Conservation (phyloP, 1,140 invertebrate species). For the Drosophila mojavensis region DNA sequence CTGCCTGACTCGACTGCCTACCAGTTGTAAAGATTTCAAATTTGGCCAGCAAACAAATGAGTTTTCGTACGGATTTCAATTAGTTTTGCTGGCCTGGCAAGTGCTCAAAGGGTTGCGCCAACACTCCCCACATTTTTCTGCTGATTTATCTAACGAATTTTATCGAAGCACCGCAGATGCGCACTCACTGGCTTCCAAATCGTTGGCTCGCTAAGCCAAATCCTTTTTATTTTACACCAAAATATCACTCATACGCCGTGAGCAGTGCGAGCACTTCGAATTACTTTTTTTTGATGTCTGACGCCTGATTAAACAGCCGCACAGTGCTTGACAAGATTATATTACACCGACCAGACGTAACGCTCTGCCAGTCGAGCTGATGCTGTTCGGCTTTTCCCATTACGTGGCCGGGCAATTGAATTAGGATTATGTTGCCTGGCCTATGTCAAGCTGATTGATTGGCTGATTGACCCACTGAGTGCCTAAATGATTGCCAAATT, state of each 20-base stretch:
- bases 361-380: conserved; percentile 48
- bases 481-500: conserved; percentile 72
- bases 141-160: conserved; percentile 53
- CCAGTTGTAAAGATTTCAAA: conserved; percentile 19
- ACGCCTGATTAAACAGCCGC: conserved; percentile 61
- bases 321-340: conserved; percentile 22
- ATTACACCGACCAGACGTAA: conserved; percentile 24
- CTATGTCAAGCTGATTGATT: conserved; percentile 32
- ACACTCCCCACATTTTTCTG: conserved; percentile 25
- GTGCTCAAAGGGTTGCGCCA: conserved; percentile 22
- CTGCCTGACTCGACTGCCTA: not conserved
- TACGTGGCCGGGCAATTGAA: conserved; percentile 60
- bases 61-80: conserved; percentile 50
- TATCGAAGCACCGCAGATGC: conserved; percentile 50
- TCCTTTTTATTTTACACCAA: conserved; percentile 10
- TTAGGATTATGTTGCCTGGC: conserved; percentile 57
- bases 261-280: conserved; percentile 19
- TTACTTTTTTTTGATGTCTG: conserved; percentile 63
- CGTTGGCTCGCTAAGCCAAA: conserved; percentile 21
- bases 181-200: conserved; percentile 26
- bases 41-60: conserved; percentile 39
- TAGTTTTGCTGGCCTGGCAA: conserved; percentile 37
- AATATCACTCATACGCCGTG: conserved; percentile 42
- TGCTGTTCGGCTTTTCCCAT: conserved; percentile 32
- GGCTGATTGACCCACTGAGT: conserved; percentile 45